Conservation (phyloP, 2,113 vertebrate species). For the Pomatostomus ruficeps region DNA sequence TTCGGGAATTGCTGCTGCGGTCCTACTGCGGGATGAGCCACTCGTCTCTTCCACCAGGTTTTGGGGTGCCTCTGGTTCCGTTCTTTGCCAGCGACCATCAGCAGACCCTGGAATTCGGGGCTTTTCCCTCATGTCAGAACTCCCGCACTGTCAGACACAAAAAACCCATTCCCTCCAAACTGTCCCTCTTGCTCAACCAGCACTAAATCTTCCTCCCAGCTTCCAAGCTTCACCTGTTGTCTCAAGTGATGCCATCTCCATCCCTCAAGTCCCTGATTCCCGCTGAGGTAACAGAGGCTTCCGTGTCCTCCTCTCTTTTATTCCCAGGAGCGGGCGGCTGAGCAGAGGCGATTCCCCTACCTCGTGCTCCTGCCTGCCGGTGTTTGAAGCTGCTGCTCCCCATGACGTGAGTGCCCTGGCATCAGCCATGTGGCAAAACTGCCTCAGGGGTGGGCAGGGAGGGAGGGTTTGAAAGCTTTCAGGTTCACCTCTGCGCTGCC, state of each 20-base stretch:
- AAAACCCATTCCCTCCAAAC: accelerated
- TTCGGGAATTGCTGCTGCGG: accelerated
- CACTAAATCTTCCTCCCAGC: not conserved
- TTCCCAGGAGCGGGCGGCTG: not conserved
- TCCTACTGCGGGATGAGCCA: accelerated
- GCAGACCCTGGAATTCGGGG: not conserved
- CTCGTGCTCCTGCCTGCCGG: not conserved
- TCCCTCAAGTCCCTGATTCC: not conserved
- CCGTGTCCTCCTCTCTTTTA: not conserved
- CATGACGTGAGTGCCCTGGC: accelerated
- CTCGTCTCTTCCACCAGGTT: not conserved
- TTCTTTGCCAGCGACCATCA: not conserved
- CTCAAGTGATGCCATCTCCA: not conserved
- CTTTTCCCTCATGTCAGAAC: not conserved
- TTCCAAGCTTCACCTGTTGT: not conserved
- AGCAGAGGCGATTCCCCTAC: not conserved
- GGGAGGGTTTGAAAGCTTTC: not conserved
- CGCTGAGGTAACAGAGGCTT: not conserved
- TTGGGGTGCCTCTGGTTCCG: not conserved
- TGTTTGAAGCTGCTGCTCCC: not conserved
- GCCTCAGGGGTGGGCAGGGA: not conserved
- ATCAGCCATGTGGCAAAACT: accelerated
- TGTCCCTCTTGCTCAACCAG: not conserved
- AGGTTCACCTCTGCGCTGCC: not conserved
- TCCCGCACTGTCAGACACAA: not conserved